Base-by-base conservation (phyloP, 2,888 invertebrate genomes). In the Arctia plantaginis region DNA sequence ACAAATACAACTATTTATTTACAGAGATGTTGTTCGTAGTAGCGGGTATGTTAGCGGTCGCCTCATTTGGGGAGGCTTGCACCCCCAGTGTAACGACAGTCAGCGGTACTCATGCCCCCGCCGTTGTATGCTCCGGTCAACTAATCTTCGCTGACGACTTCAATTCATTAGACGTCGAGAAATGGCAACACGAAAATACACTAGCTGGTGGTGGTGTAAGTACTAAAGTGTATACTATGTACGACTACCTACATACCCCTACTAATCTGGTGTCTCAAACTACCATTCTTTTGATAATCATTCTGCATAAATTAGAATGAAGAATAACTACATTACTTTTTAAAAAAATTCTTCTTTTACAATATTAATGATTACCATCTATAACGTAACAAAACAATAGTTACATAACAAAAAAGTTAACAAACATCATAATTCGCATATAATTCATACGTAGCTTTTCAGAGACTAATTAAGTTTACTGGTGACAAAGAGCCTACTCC, bases 101-200 rank as follows among this genome's bases (percentile, higher is more conserved):
- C 47, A 96, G 96, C 82, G 96, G 96, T 4, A 91, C 92, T 0
- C 92, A 93, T 81, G 96, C 96, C 0, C 96, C 96, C 0, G 80
- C 65, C 35, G 89, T 89, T 27, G 90, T 96, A 47, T 97, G 97
- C 89, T 93, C 96, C 0, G 97, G 97, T 0, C 96, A 92, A 10
- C 89, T 97, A 68, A 96, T 97, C 85, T 97, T 97, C 85, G 88
- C 96, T 15, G 97, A 97, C 47, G 96, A 97, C 41, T 97, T 97
- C 88, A 90, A 97, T 35, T 89, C 88, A 1, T 94, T 97, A 23
- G 96, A 97, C 85, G 89, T 96, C 0, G 93, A 95, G 79, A 96
- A 93, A 81, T 97, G 97, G 97, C 95, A 97, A 85, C 97, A 97
- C 85, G 97, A 97, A 89, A 96, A 96, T 81, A 97, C 97, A 0